These are phyloP conservation scores for Amphibalanus amphitrite DNA, from an alignment of 1,140 invertebrate species.

Conservation along the genomic window DNA sequence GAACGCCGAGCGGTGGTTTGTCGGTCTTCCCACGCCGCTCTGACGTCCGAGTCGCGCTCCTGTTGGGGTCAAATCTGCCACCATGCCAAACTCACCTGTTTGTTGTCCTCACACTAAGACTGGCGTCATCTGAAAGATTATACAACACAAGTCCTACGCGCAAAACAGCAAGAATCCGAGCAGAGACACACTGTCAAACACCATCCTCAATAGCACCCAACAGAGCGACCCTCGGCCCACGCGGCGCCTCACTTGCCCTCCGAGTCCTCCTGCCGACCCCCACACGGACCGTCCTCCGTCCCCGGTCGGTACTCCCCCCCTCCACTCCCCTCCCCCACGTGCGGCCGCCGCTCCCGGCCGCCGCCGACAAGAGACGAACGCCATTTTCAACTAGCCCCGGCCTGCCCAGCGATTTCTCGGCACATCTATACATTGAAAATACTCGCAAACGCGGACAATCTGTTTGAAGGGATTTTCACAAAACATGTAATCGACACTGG, in stretches of 20 bases:
- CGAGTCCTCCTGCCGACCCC: not conserved
- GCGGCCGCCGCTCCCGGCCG: too few relatives aligned
- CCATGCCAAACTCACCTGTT: too few relatives aligned
- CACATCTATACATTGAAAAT: not conserved
- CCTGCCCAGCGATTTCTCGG: not conserved
- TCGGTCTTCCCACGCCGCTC: too few relatives aligned
- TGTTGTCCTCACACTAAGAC: too few relatives aligned
- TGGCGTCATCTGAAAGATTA: too few relatives aligned
- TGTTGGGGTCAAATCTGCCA: too few relatives aligned
- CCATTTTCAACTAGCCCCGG: not conserved
- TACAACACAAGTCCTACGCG: too few relatives aligned
- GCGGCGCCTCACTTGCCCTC: not conserved
- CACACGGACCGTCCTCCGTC: not conserved
- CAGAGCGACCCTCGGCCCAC: not conserved
- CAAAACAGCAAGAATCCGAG: too few relatives aligned
- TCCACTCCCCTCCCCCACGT: not conserved
- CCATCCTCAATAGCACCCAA: too few relatives aligned
- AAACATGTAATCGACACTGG: not conserved
- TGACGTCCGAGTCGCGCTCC: too few relatives aligned
- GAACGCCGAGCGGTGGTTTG: too few relatives aligned
- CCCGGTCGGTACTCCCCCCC: not conserved
- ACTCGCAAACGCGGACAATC: not conserved
- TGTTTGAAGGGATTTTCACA: not conserved
- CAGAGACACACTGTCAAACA: too few relatives aligned
- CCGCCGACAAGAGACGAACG: constrained; percentile 1